phyloP scores from a whole-genome alignment of 2,113 vertebrate species.

The Bubo scandiacus region DNA sequence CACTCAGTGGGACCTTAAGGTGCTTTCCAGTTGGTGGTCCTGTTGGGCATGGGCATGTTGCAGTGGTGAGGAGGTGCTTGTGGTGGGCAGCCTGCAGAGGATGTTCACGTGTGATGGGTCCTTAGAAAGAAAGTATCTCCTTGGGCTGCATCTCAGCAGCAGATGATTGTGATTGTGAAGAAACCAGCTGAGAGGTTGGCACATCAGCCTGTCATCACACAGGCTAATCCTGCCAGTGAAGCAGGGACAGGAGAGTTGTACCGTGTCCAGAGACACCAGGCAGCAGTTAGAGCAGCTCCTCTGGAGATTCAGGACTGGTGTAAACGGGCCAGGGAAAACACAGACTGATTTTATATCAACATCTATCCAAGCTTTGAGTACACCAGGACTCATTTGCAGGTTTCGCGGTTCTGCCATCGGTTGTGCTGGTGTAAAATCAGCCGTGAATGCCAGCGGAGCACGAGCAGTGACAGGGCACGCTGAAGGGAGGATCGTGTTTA shows the following conservation, averaged over 20 bases:
- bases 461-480: background rate
- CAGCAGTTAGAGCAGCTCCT: background rate
- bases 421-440: background rate
- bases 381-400: rapidly evolving
- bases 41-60: rapidly evolving
- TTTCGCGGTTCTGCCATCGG: background rate
- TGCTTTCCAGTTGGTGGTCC: background rate
- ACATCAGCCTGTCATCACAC: background rate
- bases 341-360: background rate
- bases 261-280: background rate
- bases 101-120: rapidly evolving
- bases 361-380: background rate
- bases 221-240: background rate
- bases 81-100: background rate
- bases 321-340: background rate
- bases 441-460: background rate
- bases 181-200: background rate
- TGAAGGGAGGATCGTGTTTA: background rate
- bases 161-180: background rate
- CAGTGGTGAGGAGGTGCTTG: background rate
- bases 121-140: background rate
- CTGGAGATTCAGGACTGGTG: background rate
- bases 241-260: background rate
- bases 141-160: background rate
- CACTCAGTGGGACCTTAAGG: background rate